Conservation (phyloP, 2,888 invertebrate species). For the Altica lythri region DNA sequence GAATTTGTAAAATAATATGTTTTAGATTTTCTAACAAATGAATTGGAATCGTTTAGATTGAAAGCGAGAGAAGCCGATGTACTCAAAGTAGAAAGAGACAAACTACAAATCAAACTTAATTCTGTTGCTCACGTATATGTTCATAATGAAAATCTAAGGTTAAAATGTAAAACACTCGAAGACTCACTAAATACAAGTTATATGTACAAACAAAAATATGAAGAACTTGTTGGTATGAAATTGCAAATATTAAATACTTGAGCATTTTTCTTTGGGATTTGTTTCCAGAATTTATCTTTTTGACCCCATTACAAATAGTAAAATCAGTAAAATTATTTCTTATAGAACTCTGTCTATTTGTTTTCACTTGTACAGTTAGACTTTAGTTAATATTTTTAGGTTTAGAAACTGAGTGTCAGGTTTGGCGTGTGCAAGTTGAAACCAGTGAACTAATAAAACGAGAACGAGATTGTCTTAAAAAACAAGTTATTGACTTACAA, state of each 20-base stretch:
- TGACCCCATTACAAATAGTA: no score
- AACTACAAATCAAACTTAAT: constrained; percentile 44
- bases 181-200: constrained; percentile 50
- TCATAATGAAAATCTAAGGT: constrained; percentile 46
- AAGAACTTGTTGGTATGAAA: constrained; percentile 40
- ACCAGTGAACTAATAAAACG: constrained; percentile 47
- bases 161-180: constrained; percentile 45
- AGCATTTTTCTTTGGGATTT: no score
- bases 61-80: constrained; percentile 50
- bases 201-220: constrained; percentile 49
- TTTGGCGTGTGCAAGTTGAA: constrained; percentile 45
- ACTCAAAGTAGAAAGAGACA: constrained; percentile 51
- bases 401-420: constrained; percentile 47
- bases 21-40: constrained; percentile 38
- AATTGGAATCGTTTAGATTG: constrained; percentile 36
- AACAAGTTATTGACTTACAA: constrained; percentile 62
- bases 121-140: constrained; percentile 48
- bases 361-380: no score
- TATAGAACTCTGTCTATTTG: no score
- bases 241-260: no score
- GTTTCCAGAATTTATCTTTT: no score
- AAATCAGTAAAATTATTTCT: no score
- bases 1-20: no score
- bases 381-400: neutral
- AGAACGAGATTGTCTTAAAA: constrained; percentile 59